Conservation (phyloP, 2,797 vertebrate genomes). For the Bradypodion pumilum region DNA sequence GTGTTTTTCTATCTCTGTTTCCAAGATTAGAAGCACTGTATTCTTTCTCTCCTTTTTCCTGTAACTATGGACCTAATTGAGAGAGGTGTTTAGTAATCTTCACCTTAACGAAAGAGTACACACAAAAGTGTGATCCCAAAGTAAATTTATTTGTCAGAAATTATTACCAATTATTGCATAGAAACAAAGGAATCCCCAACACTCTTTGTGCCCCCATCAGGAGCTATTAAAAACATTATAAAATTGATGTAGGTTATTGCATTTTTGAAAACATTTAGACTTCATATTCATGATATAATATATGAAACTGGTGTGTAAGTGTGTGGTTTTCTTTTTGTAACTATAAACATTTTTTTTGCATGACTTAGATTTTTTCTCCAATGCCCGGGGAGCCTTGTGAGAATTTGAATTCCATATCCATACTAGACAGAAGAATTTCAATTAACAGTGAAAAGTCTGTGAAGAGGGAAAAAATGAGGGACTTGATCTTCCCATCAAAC, state of each 20-base stretch:
- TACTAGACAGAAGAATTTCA: slow-evolving; percentile 70
- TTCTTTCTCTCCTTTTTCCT: not conserved
- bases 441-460: slow-evolving; percentile 69
- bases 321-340: slow-evolving; percentile 41
- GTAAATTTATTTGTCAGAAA: not conserved
- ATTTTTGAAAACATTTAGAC: not conserved
- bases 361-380: slow-evolving; percentile 77
- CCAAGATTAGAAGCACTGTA: not conserved
- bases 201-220: not conserved
- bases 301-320: too few relatives aligned
- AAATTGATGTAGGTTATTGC: not conserved
- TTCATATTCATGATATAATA: too few relatives aligned
- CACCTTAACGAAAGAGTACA: not conserved
- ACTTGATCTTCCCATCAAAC: slow-evolving; percentile 75
- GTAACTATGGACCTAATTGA: not conserved
- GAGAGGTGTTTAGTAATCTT: not conserved
- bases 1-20: not conserved
- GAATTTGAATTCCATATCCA: slow-evolving; percentile 64
- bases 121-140: not conserved
- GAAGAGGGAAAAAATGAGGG: slow-evolving; percentile 71
- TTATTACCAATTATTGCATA: too few relatives aligned
- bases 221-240: not conserved
- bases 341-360: slow-evolving; percentile 68
- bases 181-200: not conserved
- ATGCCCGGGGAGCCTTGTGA: slow-evolving; percentile 75